phyloP scores from a whole-genome alignment of 2,888 invertebrate genomes.

The Caenorhabditis sp. region DNA sequence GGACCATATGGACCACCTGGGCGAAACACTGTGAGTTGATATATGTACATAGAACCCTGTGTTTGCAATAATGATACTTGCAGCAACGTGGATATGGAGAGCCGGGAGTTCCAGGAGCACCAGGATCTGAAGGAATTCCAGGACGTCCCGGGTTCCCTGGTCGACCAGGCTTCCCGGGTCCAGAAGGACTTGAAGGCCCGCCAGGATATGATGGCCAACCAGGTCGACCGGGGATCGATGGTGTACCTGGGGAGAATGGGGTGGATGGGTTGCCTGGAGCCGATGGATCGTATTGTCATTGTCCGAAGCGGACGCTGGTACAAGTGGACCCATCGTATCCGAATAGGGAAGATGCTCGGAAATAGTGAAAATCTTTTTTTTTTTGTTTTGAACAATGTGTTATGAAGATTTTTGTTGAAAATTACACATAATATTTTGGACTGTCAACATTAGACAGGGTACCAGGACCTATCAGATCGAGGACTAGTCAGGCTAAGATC shows the following conservation, averaged over 20 bases:
- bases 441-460: too few relatives aligned
- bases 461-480: too few relatives aligned
- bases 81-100: constrained; percentile 25
- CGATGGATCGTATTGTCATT: constrained; percentile 35
- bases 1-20: constrained; percentile 34
- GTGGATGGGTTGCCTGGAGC: constrained; percentile 34
- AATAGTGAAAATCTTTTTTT: not conserved
- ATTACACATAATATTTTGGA: not conserved
- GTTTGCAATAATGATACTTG: not conserved
- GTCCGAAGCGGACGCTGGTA: constrained; percentile 29
- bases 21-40: constrained; percentile 8
- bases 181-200: constrained; percentile 38
- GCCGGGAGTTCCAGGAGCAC: constrained; percentile 28
- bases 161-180: constrained; percentile 46
- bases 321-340: constrained; percentile 26
- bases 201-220: constrained; percentile 42
- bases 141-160: constrained; percentile 35
- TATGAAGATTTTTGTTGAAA: not conserved
- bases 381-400: constrained; percentile 17
- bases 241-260: constrained; percentile 26
- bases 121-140: constrained; percentile 24
- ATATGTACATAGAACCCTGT: not conserved
- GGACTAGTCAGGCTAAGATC: too few relatives aligned
- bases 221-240: constrained; percentile 30
- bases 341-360: constrained; percentile 13